A percentile compares a stretch with the other conserved stretches of the same genome.
Conservation (phyloP, 2,797 vertebrate genomes). For the Acanthurus lineatus region DNA sequence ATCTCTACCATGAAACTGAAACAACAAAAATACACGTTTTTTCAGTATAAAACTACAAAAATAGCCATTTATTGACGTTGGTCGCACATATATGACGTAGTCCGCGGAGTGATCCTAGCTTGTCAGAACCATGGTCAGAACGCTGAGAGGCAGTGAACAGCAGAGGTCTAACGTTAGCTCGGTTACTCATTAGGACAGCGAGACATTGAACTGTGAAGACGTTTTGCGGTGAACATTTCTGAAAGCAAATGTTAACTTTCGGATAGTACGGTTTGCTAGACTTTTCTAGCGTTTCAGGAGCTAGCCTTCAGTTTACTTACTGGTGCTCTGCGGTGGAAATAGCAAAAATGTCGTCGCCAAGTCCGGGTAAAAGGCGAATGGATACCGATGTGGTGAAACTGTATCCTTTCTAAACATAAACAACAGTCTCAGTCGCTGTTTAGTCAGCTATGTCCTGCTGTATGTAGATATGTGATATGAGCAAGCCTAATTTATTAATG, state of each 20-base stretch:
- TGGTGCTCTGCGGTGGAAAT: conserved; percentile 84
- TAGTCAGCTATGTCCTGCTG: conserved; percentile 32
- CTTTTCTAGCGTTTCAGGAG: conserved; percentile 78
- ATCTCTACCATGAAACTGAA: background rate
- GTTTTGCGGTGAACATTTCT: conserved; percentile 69
- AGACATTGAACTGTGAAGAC: conserved; percentile 69
- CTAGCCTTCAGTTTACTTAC: conserved; percentile 73
- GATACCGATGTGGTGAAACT: conserved; percentile 99
- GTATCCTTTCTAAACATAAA: conserved; percentile 89
- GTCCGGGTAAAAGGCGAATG: conserved; percentile 98
- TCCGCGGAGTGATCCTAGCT: conserved; percentile 83
- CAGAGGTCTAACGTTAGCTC: conserved; percentile 70
- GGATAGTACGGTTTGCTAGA: conserved; percentile 81
- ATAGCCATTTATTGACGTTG: conserved; percentile 57
- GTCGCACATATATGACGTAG: conserved; percentile 79
- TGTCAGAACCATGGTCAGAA: conserved; percentile 76
- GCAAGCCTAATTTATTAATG: conserved; percentile 23
- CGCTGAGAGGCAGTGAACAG: conserved; percentile 74
- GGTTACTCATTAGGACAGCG: conserved; percentile 64
- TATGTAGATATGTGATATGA: conserved; percentile 29
- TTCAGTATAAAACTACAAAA: conserved; percentile 73
- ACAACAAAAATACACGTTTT: accelerated
- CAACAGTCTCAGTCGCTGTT: conserved; percentile 52
- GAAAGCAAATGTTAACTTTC: conserved; percentile 85
- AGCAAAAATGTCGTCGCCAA: conserved; percentile 96